Base-by-base conservation (phyloP, 2,888 invertebrate species). In the Reticulitermes lucifugus region DNA sequence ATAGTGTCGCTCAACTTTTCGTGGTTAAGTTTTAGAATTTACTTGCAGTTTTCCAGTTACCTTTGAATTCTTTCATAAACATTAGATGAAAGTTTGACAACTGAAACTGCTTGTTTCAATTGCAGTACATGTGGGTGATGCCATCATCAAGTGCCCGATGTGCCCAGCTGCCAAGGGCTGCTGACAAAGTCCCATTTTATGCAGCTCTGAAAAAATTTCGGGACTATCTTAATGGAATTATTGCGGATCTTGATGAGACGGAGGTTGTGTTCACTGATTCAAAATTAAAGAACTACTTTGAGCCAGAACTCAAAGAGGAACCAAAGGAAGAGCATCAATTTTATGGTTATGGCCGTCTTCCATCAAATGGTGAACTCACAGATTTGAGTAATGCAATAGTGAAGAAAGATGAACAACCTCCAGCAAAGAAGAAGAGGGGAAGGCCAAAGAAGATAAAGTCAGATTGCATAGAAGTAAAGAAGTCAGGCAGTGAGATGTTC, bases 171-270 rank as follows among this genome's bases (percentile, higher is more conserved):
- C 99, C 99, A n/a, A 94, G 98, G 88, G 98, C 98, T 35, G 97
- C 98, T 0, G 99, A 99, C 92, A 99, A 99, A 92, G 98, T 99
- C 86, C 99, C 99, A 88, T 99, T 98, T 92, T 99, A 98, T 92
- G 95, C 96, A 86, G 98, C 98, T 83, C 93, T 99, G 79, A 98
- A 98, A 91, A 98, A 98, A 92, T 97, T 98, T 92, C 94, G 98
- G 84, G 99, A 99, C 92, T 97, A 96, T 92, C 93, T 98, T 85
- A 97, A 97, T 91, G 98, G 98, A 4, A 93, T 96, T 83, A 94
- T 97, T 89, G 92, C 96, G 82, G 96, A 96, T 90, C 93, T 97
- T 87, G 97, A 97, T 90, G 97, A 98, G 89, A 93, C 94, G 83
- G 97, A 98, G 92, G 96, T 97, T 89, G 95, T 97, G 84, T 97